These are phyloP conservation scores for Rhagoletis zephyria DNA, from an alignment of 1,140 invertebrate genomes.

Conservation along the genomic window DNA sequence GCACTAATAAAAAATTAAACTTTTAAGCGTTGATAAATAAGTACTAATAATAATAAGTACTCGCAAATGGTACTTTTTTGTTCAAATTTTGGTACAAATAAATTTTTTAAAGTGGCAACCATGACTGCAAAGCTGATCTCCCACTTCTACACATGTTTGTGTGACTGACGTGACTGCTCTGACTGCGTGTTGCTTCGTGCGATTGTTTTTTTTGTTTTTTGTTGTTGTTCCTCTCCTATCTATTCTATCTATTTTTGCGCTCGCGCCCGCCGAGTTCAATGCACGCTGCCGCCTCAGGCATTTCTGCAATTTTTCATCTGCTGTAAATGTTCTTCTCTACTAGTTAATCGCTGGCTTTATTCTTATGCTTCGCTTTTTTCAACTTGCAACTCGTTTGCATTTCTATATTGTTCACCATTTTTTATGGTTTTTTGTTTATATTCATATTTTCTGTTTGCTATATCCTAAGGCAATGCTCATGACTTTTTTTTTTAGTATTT, in stretches of 20 bases:
- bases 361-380: not conserved
- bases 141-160: no score
- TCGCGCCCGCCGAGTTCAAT: not conserved
- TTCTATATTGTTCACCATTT: not conserved
- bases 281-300: constrained; percentile 32
- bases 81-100: no score
- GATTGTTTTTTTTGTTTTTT: not conserved
- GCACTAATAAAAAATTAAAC: no score
- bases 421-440: constrained; percentile 9
- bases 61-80: no score
- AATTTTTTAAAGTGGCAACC: no score
- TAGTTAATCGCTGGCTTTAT: constrained; percentile 31
- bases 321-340: constrained; percentile 19
- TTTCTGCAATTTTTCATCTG: constrained; percentile 44
- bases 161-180: not conserved
- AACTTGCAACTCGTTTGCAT: constrained; percentile 41
- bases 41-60: no score
- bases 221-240: not conserved
- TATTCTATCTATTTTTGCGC: not conserved
- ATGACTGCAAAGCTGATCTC: no score
- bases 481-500: not conserved
- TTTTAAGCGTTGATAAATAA: no score
- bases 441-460: not conserved
- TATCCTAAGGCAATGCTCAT: not conserved
- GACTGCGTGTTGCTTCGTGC: not conserved